phyloP scores from a whole-genome alignment of 2,888 invertebrate genomes.

The Diarsia mendica region DNA sequence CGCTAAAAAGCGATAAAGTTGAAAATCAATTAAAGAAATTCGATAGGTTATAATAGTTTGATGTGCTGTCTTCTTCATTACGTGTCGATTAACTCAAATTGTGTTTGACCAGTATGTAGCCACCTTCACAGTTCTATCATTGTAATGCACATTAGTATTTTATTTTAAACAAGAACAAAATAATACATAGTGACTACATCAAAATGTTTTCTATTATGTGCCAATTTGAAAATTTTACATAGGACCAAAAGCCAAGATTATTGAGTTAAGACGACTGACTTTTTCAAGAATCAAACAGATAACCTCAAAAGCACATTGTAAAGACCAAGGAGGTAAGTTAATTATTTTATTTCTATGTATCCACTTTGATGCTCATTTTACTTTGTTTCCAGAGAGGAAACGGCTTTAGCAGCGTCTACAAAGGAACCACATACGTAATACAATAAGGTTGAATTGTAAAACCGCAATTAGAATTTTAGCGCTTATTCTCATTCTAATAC shows the following conservation, averaged over 20 bases:
- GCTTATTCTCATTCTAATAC: constrained; percentile 23
- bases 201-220: background rate
- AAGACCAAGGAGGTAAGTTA: background rate
- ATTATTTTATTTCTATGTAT: background rate
- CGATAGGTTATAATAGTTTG: too few relatives aligned
- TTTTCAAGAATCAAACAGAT: background rate
- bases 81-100: too few relatives aligned
- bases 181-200: background rate
- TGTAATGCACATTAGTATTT: too few relatives aligned
- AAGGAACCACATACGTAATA: constrained; percentile 40
- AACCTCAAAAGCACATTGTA: background rate
- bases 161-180: too few relatives aligned
- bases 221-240: too few relatives aligned
- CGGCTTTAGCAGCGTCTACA: constrained; percentile 9
- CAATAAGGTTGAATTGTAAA: constrained; percentile 28
- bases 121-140: too few relatives aligned
- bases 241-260: background rate
- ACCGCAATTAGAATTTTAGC: constrained; percentile 11
- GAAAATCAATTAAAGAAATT: too few relatives aligned
- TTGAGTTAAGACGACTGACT: background rate
- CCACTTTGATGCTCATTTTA: constrained; percentile 40
- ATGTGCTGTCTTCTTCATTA: too few relatives aligned
- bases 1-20: too few relatives aligned
- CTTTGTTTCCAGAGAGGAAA: constrained; percentile 15
- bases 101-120: too few relatives aligned